These are phyloP conservation scores for Scaptodrosophila lebanonensis DNA, from an alignment of 1,140 invertebrate genomes.

Conservation along the genomic window DNA sequence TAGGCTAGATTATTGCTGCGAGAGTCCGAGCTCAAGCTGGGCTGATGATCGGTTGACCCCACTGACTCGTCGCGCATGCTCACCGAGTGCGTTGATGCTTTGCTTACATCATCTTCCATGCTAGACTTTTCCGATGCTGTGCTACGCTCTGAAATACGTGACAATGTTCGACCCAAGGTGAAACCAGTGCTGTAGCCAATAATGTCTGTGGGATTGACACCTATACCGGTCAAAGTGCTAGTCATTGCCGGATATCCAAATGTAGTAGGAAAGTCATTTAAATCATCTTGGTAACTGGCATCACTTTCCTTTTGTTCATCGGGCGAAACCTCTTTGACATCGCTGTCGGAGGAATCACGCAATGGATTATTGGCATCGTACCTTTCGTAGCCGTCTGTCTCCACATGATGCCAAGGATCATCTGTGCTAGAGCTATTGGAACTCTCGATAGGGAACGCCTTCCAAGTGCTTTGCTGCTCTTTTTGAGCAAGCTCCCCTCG, in stretches of 20 bases:
- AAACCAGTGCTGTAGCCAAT: slow-evolving; percentile 84
- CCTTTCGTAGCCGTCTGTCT: slow-evolving; percentile 83
- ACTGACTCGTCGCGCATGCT: slow-evolving; percentile 90
- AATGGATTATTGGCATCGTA: slow-evolving; percentile 77
- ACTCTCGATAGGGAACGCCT: slow-evolving; percentile 87
- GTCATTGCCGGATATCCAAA: slow-evolving; percentile 83
- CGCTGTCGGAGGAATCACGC: slow-evolving; percentile 75
- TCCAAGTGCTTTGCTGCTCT: slow-evolving; percentile 87
- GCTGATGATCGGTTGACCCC: slow-evolving; percentile 88
- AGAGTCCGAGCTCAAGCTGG: slow-evolving; percentile 89
- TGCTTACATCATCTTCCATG: slow-evolving; percentile 90
- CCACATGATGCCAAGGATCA: slow-evolving; percentile 86
- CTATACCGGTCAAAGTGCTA: slow-evolving; percentile 78
- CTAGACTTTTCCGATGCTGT: slow-evolving; percentile 89
- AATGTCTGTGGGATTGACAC: slow-evolving; percentile 81
- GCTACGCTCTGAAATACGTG: slow-evolving; percentile 90
- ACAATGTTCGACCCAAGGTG: slow-evolving; percentile 85
- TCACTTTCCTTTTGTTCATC: slow-evolving; percentile 76
- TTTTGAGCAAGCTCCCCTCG: slow-evolving; percentile 79
- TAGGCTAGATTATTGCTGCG: slow-evolving; percentile 83
- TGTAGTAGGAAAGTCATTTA: slow-evolving; percentile 84
- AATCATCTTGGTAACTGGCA: slow-evolving; percentile 84
- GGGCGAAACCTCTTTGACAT: slow-evolving; percentile 65
- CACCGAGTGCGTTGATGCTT: slow-evolving; percentile 86
- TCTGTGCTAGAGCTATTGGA: slow-evolving; percentile 89